phyloP scores from a whole-genome alignment of 2,797 vertebrate genomes.

The Amazona finschi region DNA sequence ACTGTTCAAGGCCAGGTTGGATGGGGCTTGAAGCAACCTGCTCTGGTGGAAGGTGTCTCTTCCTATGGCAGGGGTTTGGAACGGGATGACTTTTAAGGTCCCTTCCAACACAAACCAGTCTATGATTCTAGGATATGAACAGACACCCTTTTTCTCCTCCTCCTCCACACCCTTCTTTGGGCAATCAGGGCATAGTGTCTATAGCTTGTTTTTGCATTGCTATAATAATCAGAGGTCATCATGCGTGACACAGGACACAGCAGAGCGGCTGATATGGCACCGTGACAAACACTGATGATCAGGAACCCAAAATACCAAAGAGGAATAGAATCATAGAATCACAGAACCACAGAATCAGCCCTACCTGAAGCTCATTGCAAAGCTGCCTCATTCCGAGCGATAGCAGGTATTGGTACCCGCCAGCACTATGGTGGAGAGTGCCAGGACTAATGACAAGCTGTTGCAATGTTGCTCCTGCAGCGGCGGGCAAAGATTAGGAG shows the following conservation, averaged over 20 bases:
- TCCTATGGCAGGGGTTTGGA: accelerated
- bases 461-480: neutral
- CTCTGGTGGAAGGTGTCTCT: neutral
- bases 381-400: accelerated
- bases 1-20: neutral
- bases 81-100: accelerated
- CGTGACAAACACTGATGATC: accelerated
- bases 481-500: constrained; percentile 37
- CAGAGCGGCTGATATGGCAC: accelerated
- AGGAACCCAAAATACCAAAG: accelerated
- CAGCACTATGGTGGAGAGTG: neutral
- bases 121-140: neutral
- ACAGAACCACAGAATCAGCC: neutral
- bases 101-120: neutral
- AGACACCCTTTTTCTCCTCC: neutral
- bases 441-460: constrained; percentile 36
- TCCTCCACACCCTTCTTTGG: neutral
- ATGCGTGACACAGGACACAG: accelerated
- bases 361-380: accelerated
- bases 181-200: accelerated
- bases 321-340: neutral
- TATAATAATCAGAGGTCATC: accelerated
- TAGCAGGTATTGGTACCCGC: neutral
- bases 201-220: accelerated
- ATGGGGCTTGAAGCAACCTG: neutral